These are phyloP conservation scores for Palythoa grandiflora DNA, from an alignment of 92 coral and sea anemone species.

Conservation along the genomic window DNA sequence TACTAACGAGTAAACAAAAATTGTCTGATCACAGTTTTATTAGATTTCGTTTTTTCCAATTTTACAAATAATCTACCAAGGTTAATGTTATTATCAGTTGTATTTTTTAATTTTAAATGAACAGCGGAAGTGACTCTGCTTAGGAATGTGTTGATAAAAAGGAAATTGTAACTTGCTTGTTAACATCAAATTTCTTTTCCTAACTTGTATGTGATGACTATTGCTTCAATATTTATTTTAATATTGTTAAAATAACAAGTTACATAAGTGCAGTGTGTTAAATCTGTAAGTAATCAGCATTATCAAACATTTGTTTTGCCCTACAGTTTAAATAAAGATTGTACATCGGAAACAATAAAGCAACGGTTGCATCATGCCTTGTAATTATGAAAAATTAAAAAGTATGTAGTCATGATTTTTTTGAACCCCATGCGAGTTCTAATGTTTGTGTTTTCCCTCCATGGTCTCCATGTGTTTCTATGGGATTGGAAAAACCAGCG, in stretches of 20 bases:
- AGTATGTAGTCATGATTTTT: background rate
- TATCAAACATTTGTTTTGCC: background rate
- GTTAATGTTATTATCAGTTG: too few species aligned
- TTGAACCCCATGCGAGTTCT: slow-evolving; percentile 5
- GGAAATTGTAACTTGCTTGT: background rate
- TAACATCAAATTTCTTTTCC: background rate
- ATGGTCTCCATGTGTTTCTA: slow-evolving; percentile 33
- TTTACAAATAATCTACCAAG: too few species aligned
- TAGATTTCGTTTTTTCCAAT: too few species aligned
- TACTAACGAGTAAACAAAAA: too few species aligned
- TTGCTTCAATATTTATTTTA: background rate
- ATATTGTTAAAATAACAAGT: background rate
- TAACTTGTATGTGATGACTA: background rate
- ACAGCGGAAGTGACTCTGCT: too few species aligned
- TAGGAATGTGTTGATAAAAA: background rate
- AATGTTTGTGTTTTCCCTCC: slow-evolving; percentile 43
- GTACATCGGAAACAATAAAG: background rate
- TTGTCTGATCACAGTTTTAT: too few species aligned
- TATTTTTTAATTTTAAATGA: too few species aligned
- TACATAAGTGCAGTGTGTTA: background rate
- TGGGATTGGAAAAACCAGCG: slow-evolving; percentile 44
- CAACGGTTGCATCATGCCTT: background rate
- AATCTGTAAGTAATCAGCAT: background rate
- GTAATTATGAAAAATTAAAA: background rate
- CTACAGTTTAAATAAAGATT: background rate